Evolutionary conservation across 2,113 vertebrate genomes (phyloP), one percentile per base, ranked within the genome.

Genomic region (Lagopus leucura): DNA sequence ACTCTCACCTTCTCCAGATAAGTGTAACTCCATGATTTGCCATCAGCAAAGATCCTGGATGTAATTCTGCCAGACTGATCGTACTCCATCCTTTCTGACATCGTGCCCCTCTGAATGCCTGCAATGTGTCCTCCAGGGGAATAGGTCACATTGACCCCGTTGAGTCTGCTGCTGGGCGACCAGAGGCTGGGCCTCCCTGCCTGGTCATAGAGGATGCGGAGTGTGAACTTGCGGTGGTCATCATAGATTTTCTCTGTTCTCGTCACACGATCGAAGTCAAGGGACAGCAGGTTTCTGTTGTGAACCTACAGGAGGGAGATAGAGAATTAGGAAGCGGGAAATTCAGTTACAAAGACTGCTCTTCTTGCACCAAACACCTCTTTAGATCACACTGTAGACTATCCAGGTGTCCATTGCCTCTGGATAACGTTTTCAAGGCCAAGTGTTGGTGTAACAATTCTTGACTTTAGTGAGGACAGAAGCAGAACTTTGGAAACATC

Each of bases 181-280:
- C 99, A 99, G 42, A 99, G 98, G 10, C 98, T 99, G 28, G 99
- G 99, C 36, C 99, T 97, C 7, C 99, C 99, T 0, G 98, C 98
- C 3, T 98, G 98, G 96, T 99, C 99, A 0, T 99, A 99, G 75
- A 99, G 98, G 95, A 99, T 99, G 88, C 99, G 98, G 45, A 99
- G 95, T 0, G 99, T 99, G 93, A 99, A 99, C 96, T 99, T 99
- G 91, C 99, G 98, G 96, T 99, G 99, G 94, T 99, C 99, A 4
- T 99, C 99, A 5, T 99, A 99, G 67, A 99, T 99, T 92, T 99
- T 99, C 96, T 99, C 99, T 3, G 99, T 99, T 72, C 99, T 98
- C n/a, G 99, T 99, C 89, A 99, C 98, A 1, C 99, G 99, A 95
- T 99, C 99, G 30, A 99, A 99, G 94, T 99, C 99, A 38, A 99